phyloP scores from a whole-genome alignment of 2,113 vertebrate species.

The Tauraco erythrolophus region DNA sequence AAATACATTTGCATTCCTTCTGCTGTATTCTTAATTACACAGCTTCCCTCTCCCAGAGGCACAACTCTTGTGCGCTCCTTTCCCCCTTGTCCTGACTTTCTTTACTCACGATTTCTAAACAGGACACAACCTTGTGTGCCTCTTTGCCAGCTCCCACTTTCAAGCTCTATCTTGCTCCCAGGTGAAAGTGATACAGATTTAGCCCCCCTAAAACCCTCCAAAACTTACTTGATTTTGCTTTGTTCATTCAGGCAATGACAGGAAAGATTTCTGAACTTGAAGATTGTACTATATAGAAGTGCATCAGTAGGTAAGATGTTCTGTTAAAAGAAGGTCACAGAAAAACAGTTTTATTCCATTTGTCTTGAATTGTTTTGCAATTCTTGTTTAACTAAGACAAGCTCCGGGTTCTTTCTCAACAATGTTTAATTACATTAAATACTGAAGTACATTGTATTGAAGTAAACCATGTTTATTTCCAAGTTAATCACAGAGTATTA shows the following conservation, averaged over 20 bases:
- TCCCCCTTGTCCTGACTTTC: not conserved
- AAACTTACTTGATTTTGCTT: not conserved
- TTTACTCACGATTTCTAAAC: not conserved
- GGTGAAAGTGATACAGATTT: not conserved
- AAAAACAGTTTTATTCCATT: not conserved
- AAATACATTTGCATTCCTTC: slow-evolving; percentile 47
- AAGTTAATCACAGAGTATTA: not conserved
- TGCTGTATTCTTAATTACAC: slow-evolving; percentile 15
- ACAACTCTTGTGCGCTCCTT: not conserved
- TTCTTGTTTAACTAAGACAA: not conserved
- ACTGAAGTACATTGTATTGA: not conserved
- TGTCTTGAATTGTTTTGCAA: not conserved
- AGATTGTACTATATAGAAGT: not conserved
- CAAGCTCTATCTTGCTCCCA: not conserved
- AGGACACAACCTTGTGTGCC: not conserved
- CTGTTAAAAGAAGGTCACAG: not conserved
- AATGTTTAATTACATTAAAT: not conserved
- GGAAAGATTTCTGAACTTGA: not conserved
- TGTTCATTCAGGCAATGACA: not conserved
- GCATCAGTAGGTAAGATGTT: not conserved
- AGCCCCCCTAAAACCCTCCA: not conserved
- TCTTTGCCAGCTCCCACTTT: not conserved
- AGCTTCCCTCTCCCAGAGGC: not conserved
- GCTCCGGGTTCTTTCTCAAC: not conserved
- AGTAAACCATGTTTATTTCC: not conserved